Base-by-base conservation (phyloP, 2,797 vertebrate species). In the Scleropages formosus region DNA sequence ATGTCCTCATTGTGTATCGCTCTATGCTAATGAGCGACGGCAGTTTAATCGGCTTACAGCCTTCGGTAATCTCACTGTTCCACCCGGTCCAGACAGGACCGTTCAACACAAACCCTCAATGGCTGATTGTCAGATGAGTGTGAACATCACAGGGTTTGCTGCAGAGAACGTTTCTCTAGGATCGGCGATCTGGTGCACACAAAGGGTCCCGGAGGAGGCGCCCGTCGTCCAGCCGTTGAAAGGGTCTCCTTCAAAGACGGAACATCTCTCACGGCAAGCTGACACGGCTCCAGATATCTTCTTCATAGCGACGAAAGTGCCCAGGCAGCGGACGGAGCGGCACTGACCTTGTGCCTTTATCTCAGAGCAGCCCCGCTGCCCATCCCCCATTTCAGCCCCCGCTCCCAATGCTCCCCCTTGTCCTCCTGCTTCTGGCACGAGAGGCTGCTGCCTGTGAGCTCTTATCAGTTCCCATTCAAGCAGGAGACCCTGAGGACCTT, bases 41-140 rank as follows among this genome's bases (percentile, higher is more conserved):
- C 15, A 24, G 13, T 74, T 65, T 74, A 74, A 66, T 51, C 73
- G 6, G 47, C 62, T 75, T 74, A 64, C 1, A 22, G 9, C 18
- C 3, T 27, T 18, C 16, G 27, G 63, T 67, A 44, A 39, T 75
- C 63, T 59, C 12, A 49, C 26, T 20, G 12, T 26, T 59, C 20
- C 53, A 10, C 58, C 49, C n/a, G 24, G 47, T n/a, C 15, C 73
- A 58, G 49, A 67, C 47, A 16, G 7, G 73, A 11, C 9, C 20
- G 6, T 44, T 53, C 11, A 75, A 46, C 26, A 31, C 74, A 46
- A 39, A 68, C 68, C 47, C 68, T 18, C 51, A n/a, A 13, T 22
- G 11, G 26, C 22, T 9, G 26, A 53, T 58, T 24, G 16, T 71
- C 6, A 39, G 49, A 47, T 15, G 22, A 22, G 13, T 69, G 67